Evolutionary conservation across 2,888 invertebrate genomes (phyloP).

Genomic region (Drosophila birchii): DNA sequence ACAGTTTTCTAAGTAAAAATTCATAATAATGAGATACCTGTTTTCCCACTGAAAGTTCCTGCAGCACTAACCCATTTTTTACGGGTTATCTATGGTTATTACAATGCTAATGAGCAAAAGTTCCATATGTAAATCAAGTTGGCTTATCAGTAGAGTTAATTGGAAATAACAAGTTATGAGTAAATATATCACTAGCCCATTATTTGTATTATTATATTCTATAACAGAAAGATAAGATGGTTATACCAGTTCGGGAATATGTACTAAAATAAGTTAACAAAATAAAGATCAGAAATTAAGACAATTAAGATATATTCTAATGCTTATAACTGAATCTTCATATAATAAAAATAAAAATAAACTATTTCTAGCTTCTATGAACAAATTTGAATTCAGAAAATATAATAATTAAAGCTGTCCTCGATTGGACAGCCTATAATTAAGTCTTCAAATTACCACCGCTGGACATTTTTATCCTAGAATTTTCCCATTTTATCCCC

Average conservation of each 20-base stretch:
- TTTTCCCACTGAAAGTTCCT: background rate
- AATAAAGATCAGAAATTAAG: too few species aligned
- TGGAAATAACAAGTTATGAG: background rate
- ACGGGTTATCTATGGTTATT: background rate
- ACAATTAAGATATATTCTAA: too few species aligned
- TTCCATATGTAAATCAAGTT: background rate
- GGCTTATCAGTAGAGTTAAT: conserved; percentile 12
- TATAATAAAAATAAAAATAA: too few species aligned
- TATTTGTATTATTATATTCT: background rate
- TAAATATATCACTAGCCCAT: background rate
- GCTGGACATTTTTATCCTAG: background rate
- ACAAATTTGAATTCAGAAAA: background rate
- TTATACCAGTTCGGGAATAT: background rate
- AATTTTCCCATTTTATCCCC: background rate
- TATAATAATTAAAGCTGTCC: background rate
- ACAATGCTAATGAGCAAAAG: background rate
- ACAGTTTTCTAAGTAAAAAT: background rate
- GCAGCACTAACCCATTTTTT: background rate
- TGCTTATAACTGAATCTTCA: too few species aligned
- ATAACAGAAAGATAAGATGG: background rate
- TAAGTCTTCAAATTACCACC: conserved; percentile 5
- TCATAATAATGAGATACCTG: too few species aligned
- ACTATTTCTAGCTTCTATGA: background rate
- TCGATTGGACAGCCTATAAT: background rate
- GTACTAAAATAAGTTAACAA: background rate